Evolutionary conservation across 2,888 invertebrate genomes (phyloP).

Genomic region (Arrhopalites spinosus): DNA sequence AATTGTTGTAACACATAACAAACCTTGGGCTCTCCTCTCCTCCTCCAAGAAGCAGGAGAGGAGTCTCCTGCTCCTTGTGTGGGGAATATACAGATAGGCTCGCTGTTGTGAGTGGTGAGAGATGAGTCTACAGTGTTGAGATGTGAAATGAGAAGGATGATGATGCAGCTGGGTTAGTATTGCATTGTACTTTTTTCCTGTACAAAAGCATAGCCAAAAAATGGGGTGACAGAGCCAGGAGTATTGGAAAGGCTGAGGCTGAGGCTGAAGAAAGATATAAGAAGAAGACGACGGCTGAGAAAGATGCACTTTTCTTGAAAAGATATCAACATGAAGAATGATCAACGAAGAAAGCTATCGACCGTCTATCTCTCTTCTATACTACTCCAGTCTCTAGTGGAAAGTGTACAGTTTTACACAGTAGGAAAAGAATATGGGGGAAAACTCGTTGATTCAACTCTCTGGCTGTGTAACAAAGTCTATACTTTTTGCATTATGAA

Average conservation of each 20-base stretch:
- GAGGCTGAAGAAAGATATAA: too few relatives aligned
- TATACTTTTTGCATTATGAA: constrained; percentile 36
- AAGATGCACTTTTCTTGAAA: not conserved
- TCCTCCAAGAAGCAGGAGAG: not conserved
- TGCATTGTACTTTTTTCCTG: not conserved
- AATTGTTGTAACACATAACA: constrained; percentile 20
- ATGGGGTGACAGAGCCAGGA: not conserved
- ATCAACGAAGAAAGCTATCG: constrained; percentile 33
- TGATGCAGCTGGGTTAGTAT: not conserved
- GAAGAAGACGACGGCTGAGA: not conserved
- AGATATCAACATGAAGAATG: constrained; percentile 33
- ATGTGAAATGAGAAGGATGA: constrained; percentile 29
- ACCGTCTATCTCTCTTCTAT: constrained; percentile 1
- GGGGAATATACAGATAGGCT: not conserved
- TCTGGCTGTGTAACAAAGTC: not conserved
- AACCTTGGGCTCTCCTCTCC: not conserved
- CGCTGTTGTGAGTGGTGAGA: not conserved
- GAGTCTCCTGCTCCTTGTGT: not conserved
- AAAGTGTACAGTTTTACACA: not conserved
- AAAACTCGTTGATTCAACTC: constrained; percentile 19
- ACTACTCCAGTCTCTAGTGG: not conserved
- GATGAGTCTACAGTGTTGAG: constrained; percentile 25
- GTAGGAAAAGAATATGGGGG: constrained; percentile 5
- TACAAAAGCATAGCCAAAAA: not conserved
- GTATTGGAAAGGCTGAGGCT: not conserved